These are phyloP conservation scores for Apoda limacodes DNA, from an alignment of 2,888 invertebrate species.

Conservation along the genomic window DNA sequence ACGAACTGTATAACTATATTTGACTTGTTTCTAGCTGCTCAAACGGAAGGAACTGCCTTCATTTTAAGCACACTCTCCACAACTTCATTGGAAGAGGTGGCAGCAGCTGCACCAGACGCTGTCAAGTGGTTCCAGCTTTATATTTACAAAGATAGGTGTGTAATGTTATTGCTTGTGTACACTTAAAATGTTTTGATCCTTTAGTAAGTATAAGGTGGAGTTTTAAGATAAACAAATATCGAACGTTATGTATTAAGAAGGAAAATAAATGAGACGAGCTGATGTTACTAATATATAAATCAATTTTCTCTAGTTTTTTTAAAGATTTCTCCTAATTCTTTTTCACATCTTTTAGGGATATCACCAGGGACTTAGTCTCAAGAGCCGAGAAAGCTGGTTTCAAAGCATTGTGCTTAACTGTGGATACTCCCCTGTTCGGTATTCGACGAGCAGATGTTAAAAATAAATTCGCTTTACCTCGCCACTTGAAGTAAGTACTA, in stretches of 20 bases:
- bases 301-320: too few species aligned
- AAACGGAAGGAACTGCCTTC: constrained; percentile 77
- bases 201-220: too few species aligned
- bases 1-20: too few species aligned
- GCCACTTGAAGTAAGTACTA: constrained; percentile 74
- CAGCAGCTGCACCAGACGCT: constrained; percentile 76
- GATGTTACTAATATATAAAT: too few species aligned
- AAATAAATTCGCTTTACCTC: constrained; percentile 84
- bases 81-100: constrained; percentile 87
- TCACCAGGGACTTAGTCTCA: constrained; percentile 76
- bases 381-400: constrained; percentile 84
- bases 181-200: too few species aligned
- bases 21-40: constrained; percentile 71
- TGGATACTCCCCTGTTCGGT: constrained; percentile 90
- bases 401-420: constrained; percentile 85
- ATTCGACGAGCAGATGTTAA: constrained; percentile 81
- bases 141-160: constrained; percentile 82
- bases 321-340: background rate
- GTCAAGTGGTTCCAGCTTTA: constrained; percentile 92
- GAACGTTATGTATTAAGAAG: too few species aligned
- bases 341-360: constrained; percentile 45
- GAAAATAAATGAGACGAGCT: too few species aligned
- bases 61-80: constrained; percentile 88
- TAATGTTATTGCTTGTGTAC: too few species aligned
- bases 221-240: too few species aligned